Conservation (phyloP, 2,113 vertebrate species). For the Puffinus mauretanicus region DNA sequence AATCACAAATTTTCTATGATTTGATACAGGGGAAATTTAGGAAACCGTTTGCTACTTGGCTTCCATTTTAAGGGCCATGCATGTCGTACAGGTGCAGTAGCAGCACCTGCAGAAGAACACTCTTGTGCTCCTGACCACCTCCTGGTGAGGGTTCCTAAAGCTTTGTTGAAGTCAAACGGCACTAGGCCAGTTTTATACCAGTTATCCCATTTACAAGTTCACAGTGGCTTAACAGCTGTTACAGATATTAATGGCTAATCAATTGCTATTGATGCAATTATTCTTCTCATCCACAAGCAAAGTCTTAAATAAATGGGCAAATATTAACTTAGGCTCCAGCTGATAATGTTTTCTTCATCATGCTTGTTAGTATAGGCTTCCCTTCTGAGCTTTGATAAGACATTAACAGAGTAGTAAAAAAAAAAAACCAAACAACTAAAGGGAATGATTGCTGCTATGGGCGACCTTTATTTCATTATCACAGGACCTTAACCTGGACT, state of each 20-base stretch:
- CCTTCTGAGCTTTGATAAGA: conserved; percentile 31
- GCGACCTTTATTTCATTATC: background rate
- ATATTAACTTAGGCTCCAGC: conserved; percentile 46
- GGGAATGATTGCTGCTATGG: background rate
- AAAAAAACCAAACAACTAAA: background rate
- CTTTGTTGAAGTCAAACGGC: background rate
- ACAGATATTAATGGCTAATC: conserved; percentile 6
- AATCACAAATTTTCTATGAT: background rate
- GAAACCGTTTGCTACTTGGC: background rate
- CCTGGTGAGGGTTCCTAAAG: background rate
- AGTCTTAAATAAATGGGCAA: conserved; percentile 44
- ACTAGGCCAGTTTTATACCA: background rate
- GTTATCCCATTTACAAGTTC: background rate
- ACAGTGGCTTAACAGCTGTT: background rate
- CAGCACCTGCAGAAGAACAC: background rate
- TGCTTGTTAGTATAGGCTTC: background rate
- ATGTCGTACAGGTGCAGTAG: background rate
- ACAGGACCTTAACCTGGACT: background rate
- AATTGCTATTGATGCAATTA: background rate
- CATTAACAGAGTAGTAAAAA: background rate
- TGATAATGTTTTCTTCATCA: conserved; percentile 14
- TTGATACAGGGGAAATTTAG: background rate
- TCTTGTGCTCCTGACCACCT: background rate
- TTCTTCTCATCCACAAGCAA: background rate
- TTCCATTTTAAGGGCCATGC: background rate